Evolutionary conservation across 2,113 vertebrate species (phyloP), one percentile per base, ranked within the genome.

Genomic region (Dromaius novaehollandiae): DNA sequence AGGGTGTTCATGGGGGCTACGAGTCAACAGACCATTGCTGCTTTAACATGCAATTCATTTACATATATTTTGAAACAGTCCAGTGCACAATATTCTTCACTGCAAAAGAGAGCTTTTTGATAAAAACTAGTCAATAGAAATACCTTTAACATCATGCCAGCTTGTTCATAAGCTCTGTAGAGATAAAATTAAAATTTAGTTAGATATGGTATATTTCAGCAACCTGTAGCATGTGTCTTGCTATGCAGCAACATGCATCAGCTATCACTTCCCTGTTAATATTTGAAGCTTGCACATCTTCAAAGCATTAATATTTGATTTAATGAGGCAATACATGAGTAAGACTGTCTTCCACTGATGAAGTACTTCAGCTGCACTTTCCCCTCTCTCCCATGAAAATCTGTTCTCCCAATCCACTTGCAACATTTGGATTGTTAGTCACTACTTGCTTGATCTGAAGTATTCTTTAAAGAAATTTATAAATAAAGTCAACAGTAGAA

Each of bases 121-220:
- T 32, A 80, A 80, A 89, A 89, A 17, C 13, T 28, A 66, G 20
- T 46, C 83, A 82, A 63, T 22, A 13, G 80, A 40, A 78, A 55
- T 95, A 98, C 99, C 98, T 99, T 99, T 96, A 99, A 95, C 99
- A 99, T 99, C 99, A 99, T 99, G 56, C 99, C 99, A 55, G 99
- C 99, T 98, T 99, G 99, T 86, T 99, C 99, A 82, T 99, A 99
- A 85, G 99, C 99, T 97, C 99, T 99, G 97, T 50, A 96, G 93
- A 97, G 32, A 83, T 83, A 97, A 80, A 91, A 9, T 6, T 82
- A 22, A 36, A 73, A 25, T 82, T 81, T 55, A 48, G 21, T 82
- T n/a, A 85, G 32, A 88, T 14, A 64, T 7, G 26, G 50, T 60
- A 1, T 32, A 88, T 66, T 75, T 71, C 16, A 84, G 10, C 28